Evolutionary conservation across 2,797 vertebrate species (phyloP), one percentile per base, ranked within the genome.

Genomic region (Glossophaga mutica): DNA sequence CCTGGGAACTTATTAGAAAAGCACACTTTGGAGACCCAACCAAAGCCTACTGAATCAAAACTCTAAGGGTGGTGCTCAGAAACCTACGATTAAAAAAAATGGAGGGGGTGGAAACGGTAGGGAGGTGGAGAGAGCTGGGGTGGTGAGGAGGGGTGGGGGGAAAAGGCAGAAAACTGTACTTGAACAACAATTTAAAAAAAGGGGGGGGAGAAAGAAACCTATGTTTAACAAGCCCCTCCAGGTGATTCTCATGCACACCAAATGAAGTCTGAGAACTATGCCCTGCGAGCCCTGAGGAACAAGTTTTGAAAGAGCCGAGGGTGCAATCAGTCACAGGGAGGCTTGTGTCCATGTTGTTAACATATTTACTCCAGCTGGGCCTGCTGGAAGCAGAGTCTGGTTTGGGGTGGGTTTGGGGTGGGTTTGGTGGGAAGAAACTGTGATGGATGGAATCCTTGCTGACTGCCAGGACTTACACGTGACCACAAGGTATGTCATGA

Each of bases 341-440:
- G 4, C 2, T 0, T 18, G 0, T 34, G 39, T 16, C 5, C 0
- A 0, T 42, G 26, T 5, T 55, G 9, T 29, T 34, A 86, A 37
- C 4, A 12, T 4, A 8, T 65, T 84, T 50, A 29, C 7, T 77
- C 57, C 76, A 59, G 71, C 26, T n/a, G 57, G 29, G 79, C 59
- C 85, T 79, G 62, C 78, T 74, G 39, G 52, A 92, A 85, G 89
- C 77, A 44, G n/a, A 24, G 22, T 83, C 52, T 78, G 37, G 24
- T 77, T 78, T 71, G 10, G 44, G 55, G 11, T 74, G 26, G 34
- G 14, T 1, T 5, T 5, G 16, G 39, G 16, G 39, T 48, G 34
- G 6, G 68, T n/a, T n/a, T n/a, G n/a, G n/a, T n/a, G n/a, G n/a
- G 37, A 87, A 42, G 67, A 57, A n/a, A 74, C 16, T 4, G 6